Percentiles rank a stretch among this genome's conserved stretches.
phyloP scores from a whole-genome alignment of 2,113 vertebrate species.

The Onychostruthus taczanowskii region DNA sequence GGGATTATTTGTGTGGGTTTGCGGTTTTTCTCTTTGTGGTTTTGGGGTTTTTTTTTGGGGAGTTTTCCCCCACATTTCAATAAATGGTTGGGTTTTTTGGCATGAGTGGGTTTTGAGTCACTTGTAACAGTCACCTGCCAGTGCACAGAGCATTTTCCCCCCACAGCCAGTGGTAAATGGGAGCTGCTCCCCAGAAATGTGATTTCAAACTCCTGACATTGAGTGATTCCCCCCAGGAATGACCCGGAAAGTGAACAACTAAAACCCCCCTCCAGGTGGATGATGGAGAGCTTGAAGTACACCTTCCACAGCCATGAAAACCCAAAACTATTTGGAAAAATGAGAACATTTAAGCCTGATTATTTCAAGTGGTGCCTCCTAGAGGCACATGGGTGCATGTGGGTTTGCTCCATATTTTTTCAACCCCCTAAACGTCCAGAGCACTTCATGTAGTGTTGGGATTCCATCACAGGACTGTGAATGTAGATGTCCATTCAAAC shows the following conservation, averaged over 20 bases:
- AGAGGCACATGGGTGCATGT: not conserved
- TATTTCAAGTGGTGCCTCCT: not conserved
- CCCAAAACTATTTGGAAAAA: not conserved
- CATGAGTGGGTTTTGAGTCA: not conserved
- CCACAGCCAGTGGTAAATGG: not conserved
- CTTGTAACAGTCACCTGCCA: not conserved
- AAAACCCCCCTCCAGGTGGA: not conserved
- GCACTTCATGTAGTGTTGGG: accelerated
- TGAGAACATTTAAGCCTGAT: not conserved
- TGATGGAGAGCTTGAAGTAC: not conserved
- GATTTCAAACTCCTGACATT: not conserved
- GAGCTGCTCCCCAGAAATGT: not conserved
- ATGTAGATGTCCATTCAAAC: too few relatives aligned
- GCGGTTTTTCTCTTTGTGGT: not conserved
- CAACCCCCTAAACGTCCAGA: not conserved
- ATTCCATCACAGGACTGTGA: not conserved
- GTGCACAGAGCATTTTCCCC: not conserved
- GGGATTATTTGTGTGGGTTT: not conserved
- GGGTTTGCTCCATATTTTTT: not conserved
- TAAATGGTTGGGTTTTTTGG: not conserved
- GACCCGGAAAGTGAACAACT: not conserved
- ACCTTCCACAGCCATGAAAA: not conserved
- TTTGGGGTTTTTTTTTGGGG: not conserved
- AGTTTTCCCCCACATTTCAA: not conserved
- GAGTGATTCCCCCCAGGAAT: not conserved